phyloP scores from a whole-genome alignment of 2,113 vertebrate genomes.

The Thalassoma bifasciatum region DNA sequence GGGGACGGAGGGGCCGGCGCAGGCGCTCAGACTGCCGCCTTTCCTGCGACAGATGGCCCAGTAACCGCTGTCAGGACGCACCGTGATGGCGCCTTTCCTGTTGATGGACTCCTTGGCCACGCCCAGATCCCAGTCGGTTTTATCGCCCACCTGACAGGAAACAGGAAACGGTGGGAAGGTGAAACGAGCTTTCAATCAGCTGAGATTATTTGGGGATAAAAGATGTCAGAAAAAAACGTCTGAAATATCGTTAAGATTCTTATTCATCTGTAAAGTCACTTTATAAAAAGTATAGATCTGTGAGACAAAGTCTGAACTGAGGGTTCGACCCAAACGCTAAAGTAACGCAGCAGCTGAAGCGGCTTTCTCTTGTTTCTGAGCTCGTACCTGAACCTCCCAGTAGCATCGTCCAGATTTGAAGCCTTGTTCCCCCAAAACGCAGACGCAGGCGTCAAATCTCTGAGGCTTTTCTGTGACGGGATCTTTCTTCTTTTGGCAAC shows the following conservation, averaged over 20 bases:
- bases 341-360: too few species aligned
- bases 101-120: conserved; percentile 70
- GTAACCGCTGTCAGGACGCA: conserved; percentile 65
- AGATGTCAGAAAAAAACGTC: too few species aligned
- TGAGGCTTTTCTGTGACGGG: not conserved
- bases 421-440: conserved; percentile 58
- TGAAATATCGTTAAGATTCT: too few species aligned
- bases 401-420: conserved; percentile 59
- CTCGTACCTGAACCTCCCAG: conserved; percentile 65
- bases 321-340: too few species aligned
- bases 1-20: conserved; percentile 33
- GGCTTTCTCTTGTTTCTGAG: not conserved
- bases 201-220: too few species aligned
- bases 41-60: conserved; percentile 65
- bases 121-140: conserved; percentile 75
- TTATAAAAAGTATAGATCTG: too few species aligned
- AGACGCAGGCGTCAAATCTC: conserved; percentile 66
- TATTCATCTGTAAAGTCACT: too few species aligned
- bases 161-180: too few species aligned
- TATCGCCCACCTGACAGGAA: conserved; percentile 64
- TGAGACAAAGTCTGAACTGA: too few species aligned
- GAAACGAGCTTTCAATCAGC: too few species aligned
- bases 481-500: not conserved
- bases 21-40: conserved; percentile 51
- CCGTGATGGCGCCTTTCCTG: conserved; percentile 63